Conservation (phyloP, 2,113 vertebrate species). For the Cryptomyrus ogoouensis region DNA sequence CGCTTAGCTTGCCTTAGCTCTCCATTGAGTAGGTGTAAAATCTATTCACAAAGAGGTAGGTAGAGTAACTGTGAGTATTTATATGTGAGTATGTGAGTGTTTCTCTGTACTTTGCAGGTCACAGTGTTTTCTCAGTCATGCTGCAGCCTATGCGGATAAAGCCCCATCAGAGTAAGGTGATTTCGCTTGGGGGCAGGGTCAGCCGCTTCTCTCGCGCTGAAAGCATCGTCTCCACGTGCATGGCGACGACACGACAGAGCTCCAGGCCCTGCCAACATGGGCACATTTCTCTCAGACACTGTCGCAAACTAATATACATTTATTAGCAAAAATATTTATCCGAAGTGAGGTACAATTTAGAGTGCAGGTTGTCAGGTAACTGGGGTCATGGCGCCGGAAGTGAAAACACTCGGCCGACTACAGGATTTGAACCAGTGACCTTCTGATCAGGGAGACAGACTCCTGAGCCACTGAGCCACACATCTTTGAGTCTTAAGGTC, state of each 20-base stretch:
- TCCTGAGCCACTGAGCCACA: neutral
- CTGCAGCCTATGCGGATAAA: neutral
- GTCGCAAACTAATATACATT: neutral
- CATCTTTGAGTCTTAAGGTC: neutral
- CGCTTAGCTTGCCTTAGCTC: neutral
- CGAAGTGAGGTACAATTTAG: neutral
- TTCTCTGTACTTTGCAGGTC: neutral
- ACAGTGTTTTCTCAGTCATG: neutral
- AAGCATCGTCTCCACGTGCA: slow-evolving; percentile 84
- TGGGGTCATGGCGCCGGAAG: neutral
- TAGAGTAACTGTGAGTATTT: neutral
- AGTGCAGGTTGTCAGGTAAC: neutral
- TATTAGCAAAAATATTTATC: neutral
- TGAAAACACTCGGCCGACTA: neutral
- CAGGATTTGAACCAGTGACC: neutral
- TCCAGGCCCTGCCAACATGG: slow-evolving; percentile 75
- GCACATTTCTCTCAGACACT: slow-evolving; percentile 1
- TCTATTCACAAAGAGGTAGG: slow-evolving; percentile 7
- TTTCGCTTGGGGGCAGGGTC: slow-evolving; percentile 87
- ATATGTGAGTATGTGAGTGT: neutral
- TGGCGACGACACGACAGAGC: slow-evolving; percentile 84
- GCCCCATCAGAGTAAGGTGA: slow-evolving; percentile 76
- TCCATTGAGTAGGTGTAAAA: neutral
- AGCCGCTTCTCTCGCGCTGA: slow-evolving; percentile 76
- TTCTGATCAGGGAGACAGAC: neutral